Evolutionary conservation across 1,140 invertebrate species (phyloP), one percentile per base, ranked within the genome.

Genomic region (Drosophila tristis): DNA sequence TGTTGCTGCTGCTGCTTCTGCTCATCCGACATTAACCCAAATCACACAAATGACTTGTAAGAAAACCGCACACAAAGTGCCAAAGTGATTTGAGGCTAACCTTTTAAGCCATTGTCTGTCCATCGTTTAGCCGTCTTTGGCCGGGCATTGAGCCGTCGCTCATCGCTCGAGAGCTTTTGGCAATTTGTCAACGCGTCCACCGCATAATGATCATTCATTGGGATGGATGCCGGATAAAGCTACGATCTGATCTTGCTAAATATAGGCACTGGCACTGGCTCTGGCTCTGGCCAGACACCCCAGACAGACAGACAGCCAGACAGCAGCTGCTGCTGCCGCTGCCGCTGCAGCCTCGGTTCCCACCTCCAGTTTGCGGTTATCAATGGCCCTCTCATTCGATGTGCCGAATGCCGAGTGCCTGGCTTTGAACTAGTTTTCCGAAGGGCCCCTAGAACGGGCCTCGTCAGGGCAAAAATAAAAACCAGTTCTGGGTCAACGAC

Each of bases 161-260:
- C 80, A 82, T 82, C 79, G 74, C 71, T 75, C 47, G 70, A 74
- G 65, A 31, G 35, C 56, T 57, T 51, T 42, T 62, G 79, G 84
- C 84, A 87, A 87, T 87, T 87, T 87, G 84, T 87, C 84, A 87
- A 87, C 84, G 75, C 84, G 62, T 35, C 79, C 64, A 65, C 64
- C 53, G 57, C 74, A 63, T 89, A 89, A 87, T 87, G 84, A 87
- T 89, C 79, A 79, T 87, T 87, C 84, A 87, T 87, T 80, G 89
- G 77, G 82, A 79, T 79, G 76, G 20, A 58, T 68, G 64, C 58
- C 62, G 79, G 84, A 87, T 87, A 89, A 77, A 82, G 58, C 63
- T 43, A 59, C 43, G 23, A 25, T 25, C 23, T 25, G 67, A 74
- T 61, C 50, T 39, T 54, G 66, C 79, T 87, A 89, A 84, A 89